Evolutionary conservation across 1,140 invertebrate genomes (phyloP), one percentile per base, ranked within the genome.

Genomic region (Monochamus saltuarius): DNA sequence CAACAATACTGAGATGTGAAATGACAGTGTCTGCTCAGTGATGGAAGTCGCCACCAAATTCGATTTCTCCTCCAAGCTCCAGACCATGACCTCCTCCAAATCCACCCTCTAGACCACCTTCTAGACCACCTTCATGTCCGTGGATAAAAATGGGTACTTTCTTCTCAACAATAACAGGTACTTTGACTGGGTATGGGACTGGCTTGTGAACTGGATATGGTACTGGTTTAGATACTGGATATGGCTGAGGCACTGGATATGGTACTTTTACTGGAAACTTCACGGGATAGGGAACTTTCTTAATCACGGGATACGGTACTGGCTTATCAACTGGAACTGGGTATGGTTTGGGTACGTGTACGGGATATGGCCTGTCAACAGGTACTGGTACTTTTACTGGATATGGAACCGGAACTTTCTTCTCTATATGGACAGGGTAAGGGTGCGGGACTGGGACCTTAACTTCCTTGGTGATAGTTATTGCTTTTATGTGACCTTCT

Each of bases 261-360:
- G 57, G 77, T 47, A 76, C 73, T 43, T 77, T 74, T 38, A 72
- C 68, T 39, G 70, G 72, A 36, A 75, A 72, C 62, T 75, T 75
- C 8, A 76, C 73, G 50, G 75, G 72, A 45, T 74, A 74, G 4
- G 74, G 75, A 16, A 76, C 66, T 36, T 65, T 66, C 51, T 75
- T 77, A 38, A 73, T 66, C 16, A 77, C 73, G 39, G 69, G 67
- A 49, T 70, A 70, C 29, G 73, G 75, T 14, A 75, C 72, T 17
- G 67, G 72, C 59, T 75, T 75, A 9, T 72, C 70, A 4, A 77
- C 67, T 10, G 58, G 65, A 3, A 85, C 84, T 9, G 83, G 84
- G 66, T 85, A 85, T 6, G 84, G 83, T 67, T 82, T 79, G 13
- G 74, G 80, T 56, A 78, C 82, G 65, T 76, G 79, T 17, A 80